Evolutionary conservation across 2,888 invertebrate genomes (phyloP).

Genomic region (Elaeidobius kamerunicus): DNA sequence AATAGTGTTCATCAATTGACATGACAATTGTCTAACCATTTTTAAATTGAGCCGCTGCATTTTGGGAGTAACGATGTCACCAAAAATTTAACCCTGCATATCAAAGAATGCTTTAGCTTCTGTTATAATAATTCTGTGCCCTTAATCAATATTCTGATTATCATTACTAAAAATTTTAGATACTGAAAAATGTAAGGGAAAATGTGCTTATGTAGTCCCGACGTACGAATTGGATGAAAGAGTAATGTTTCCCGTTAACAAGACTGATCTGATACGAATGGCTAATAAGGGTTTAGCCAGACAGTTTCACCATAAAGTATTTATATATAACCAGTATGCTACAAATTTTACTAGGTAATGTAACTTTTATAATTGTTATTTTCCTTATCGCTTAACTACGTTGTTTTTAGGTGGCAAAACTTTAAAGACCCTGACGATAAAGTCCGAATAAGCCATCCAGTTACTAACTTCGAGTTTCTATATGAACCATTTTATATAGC

Average conservation of each 20-base stretch:
- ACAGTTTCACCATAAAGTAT: conserved; percentile 88
- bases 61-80: too few species aligned
- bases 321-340: conserved; percentile 88
- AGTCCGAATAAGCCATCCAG: conserved; percentile 78
- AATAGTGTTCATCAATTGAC: too few species aligned
- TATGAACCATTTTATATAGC: conserved; percentile 93
- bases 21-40: too few species aligned
- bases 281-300: conserved; percentile 77
- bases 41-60: too few species aligned
- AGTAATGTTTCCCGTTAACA: conserved; percentile 76
- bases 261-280: conserved; percentile 71
- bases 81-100: too few species aligned
- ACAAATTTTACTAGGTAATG: conserved; percentile 82
- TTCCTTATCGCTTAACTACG: too few species aligned
- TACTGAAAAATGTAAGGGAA: conserved; percentile 50
- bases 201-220: conserved; percentile 86
- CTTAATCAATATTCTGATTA: too few species aligned
- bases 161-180: conserved; percentile 21
- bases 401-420: conserved; percentile 56
- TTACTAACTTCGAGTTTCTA: conserved; percentile 79
- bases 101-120: too few species aligned
- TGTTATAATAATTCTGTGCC: too few species aligned
- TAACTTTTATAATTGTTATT: too few species aligned
- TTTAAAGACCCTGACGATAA: conserved; percentile 58
- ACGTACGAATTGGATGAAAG: conserved; percentile 84